These are phyloP conservation scores for Hermodice carunculata DNA, from an alignment of 2,888 invertebrate genomes.

Conservation along the genomic window DNA sequence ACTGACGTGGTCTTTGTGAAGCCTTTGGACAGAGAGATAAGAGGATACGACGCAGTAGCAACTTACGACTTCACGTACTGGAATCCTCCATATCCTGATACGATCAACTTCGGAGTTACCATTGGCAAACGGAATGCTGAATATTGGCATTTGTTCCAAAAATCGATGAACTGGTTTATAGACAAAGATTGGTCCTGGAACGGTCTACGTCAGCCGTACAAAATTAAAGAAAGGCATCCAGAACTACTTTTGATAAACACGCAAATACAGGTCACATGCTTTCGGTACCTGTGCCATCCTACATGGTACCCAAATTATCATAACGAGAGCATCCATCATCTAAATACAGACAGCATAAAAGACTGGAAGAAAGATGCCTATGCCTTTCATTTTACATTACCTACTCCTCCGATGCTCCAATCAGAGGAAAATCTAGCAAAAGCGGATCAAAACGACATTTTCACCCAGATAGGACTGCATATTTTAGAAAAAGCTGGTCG, in stretches of 20 bases:
- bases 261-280: constrained; percentile 62
- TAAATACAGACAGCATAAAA: constrained; percentile 41
- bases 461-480: constrained; percentile 58
- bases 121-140: constrained; percentile 50
- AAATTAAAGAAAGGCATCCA: constrained; percentile 55
- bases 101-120: constrained; percentile 51
- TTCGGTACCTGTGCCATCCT: constrained; percentile 58
- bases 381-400: constrained; percentile 62
- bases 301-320: constrained; percentile 55
- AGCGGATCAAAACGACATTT: constrained; percentile 43
- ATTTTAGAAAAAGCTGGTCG: constrained; percentile 46
- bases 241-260: constrained; percentile 53
- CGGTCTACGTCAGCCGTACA: constrained; percentile 44
- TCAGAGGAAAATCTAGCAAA: constrained; percentile 34
- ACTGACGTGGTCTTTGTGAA: constrained; percentile 62
- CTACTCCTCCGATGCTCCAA: constrained; percentile 55
- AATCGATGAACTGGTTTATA: constrained; percentile 45
- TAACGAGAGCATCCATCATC: constrained; percentile 44
- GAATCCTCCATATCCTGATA: constrained; percentile 49
- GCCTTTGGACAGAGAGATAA: constrained; percentile 36
- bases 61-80: constrained; percentile 58
- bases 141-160: constrained; percentile 43
- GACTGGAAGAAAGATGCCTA: constrained; percentile 59
- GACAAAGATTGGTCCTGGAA: constrained; percentile 48
- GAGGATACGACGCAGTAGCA: constrained; percentile 56